Conservation (phyloP, 2,888 invertebrate species). For the Myathropa florea region DNA sequence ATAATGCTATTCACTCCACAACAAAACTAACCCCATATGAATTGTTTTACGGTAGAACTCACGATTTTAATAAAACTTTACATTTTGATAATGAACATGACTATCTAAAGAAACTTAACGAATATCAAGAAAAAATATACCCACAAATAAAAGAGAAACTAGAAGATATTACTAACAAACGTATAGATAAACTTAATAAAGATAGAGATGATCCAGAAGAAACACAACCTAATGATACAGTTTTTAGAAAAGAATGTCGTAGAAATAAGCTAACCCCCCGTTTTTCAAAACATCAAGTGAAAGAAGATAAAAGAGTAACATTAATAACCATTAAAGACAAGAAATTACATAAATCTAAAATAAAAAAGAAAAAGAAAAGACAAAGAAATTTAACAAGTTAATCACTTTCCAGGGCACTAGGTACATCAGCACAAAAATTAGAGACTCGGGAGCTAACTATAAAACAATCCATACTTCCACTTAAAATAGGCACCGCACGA, state of each 20-base stretch:
- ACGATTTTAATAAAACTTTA: conserved; percentile 19
- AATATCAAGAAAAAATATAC: conserved; percentile 43
- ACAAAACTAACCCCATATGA: conserved; percentile 37
- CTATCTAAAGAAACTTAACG: conserved; percentile 1
- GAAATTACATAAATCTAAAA: conserved; percentile 32
- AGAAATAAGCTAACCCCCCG: conserved; percentile 57
- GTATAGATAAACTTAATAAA: conserved; percentile 41
- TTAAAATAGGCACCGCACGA: conserved; percentile 2
- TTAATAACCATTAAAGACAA: conserved; percentile 26
- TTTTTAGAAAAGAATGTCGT: conserved; percentile 61
- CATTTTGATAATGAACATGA: conserved; percentile 26
- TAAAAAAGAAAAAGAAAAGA: conserved; percentile 18
- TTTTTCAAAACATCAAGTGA: conserved; percentile 55
- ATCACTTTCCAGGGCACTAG: background rate
- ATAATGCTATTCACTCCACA: conserved; percentile 31
- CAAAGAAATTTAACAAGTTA: conserved; percentile 1
- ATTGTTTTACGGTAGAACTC: conserved; percentile 20
- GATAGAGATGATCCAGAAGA: conserved; percentile 25
- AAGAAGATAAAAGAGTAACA: conserved; percentile 39
- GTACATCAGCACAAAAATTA: no score
- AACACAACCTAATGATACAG: conserved; percentile 23
- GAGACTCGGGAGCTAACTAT: background rate
- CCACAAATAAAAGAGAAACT: conserved; percentile 27
- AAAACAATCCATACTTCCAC: conserved; percentile 7
- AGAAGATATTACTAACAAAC: conserved; percentile 1